phyloP scores from a whole-genome alignment of 1,140 invertebrate species.

The Bombus superbus region DNA sequence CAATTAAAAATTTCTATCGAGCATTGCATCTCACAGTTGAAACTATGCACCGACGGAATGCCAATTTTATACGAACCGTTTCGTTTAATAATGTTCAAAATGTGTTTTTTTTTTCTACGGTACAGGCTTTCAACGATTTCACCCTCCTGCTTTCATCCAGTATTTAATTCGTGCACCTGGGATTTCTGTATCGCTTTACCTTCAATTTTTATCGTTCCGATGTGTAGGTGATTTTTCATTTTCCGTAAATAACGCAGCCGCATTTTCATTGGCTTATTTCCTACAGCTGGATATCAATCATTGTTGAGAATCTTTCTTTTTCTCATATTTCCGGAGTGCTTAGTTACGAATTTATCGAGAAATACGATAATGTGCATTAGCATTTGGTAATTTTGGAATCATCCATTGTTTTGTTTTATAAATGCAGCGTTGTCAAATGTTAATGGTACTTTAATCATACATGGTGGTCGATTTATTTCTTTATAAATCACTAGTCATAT shows the following conservation, averaged over 20 bases:
- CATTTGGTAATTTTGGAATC: too few relatives aligned
- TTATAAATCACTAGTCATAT: too few relatives aligned
- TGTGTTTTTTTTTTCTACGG: neutral
- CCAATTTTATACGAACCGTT: neutral
- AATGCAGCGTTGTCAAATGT: too few relatives aligned
- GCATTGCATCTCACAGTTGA: neutral
- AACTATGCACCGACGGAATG: neutral
- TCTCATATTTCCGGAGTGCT: neutral
- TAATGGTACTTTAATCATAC: too few relatives aligned
- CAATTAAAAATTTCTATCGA: neutral
- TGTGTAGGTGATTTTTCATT: neutral
- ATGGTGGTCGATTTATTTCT: too few relatives aligned
- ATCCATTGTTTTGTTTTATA: too few relatives aligned
- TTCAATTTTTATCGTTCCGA: neutral
- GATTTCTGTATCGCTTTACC: neutral
- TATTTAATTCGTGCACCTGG: neutral
- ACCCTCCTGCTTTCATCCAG: neutral
- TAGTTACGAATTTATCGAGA: neutral
- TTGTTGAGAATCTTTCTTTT: neutral
- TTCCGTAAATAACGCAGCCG: neutral
- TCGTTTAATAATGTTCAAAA: constrained; percentile 2
- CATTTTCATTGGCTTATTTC: neutral
- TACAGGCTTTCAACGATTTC: neutral
- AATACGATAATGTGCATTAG: too few relatives aligned
- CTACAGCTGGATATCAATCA: neutral